Evolutionary conservation across 23 tunicate species (phyloP).

Genomic region (Trididemnum clinides): DNA sequence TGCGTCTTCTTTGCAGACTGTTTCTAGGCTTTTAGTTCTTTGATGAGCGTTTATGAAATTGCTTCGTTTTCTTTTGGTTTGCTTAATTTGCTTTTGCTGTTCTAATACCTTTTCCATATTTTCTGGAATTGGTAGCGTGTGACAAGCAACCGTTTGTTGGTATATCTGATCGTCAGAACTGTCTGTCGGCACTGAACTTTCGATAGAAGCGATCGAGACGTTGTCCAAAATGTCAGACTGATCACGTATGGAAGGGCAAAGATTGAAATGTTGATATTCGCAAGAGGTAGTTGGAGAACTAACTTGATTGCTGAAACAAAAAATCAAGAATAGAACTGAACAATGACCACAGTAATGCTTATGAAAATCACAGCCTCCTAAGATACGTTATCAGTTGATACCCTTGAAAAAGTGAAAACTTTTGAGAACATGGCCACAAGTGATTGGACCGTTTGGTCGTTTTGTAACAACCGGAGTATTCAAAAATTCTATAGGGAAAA

Average conservation of each 20-base stretch:
- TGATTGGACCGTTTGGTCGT: too few species aligned
- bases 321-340: not conserved
- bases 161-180: slow-evolving; percentile 38
- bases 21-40: not conserved
- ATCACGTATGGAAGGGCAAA: not conserved
- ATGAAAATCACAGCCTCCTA: too few species aligned
- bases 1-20: too few species aligned
- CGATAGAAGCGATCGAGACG: slow-evolving; percentile 24
- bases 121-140: not conserved
- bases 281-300: slow-evolving; percentile 17
- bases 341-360: too few species aligned
- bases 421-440: too few species aligned
- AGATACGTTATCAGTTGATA: too few species aligned
- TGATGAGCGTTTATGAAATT: not conserved
- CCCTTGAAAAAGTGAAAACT: too few species aligned
- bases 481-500: too few species aligned
- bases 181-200: slow-evolving; percentile 65
- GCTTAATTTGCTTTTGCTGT: not conserved
- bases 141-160: not conserved
- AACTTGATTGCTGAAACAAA: slow-evolving; percentile 16
- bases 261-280: not conserved
- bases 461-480: too few species aligned
- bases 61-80: not conserved
- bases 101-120: not conserved
- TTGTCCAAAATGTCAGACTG: slow-evolving; percentile 33